Evolutionary conservation across 2,113 vertebrate genomes (phyloP), one percentile per base, ranked within the genome.

Genomic region (Limnothrissa miodon): DNA sequence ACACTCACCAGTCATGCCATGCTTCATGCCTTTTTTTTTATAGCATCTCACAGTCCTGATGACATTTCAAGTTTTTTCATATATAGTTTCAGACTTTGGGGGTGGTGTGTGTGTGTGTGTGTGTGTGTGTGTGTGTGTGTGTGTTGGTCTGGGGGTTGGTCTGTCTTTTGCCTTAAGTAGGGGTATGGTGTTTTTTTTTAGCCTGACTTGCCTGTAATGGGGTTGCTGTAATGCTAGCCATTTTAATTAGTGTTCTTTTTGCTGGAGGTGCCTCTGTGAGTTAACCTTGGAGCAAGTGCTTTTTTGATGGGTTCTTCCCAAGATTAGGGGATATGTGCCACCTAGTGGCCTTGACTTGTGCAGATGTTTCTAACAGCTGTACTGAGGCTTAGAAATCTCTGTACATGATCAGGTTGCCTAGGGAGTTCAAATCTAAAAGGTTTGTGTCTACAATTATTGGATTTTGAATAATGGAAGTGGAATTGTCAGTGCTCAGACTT

Each of bases 281-380:
- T 74, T 74, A 74, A 74, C 29, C 66, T 74, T 74, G 13, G 66
- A 33, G 66, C 25, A 33, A 36, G 66, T 74, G 29, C 66, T 74
- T 74, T 74, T 74, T 74, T 74, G 66, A 74, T 36, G 66, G 25
- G 29, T 45, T 45, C 17, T 21, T 10, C 70, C 33, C 29, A 79
- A 79, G 39, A 84, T 86, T 66, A 87, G 83, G 80, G 74, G 78
- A 83, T 86, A 87, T 88, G 70, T 88, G 90, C 88, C 91, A 89
- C 87, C 89, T 92, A 91, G 90, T 91, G 91, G 89, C 66, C 66
- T 74, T 11, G 13, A 11, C 66, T 36, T 81, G 85, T 48, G 83
- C 87, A 88, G 87, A 91, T 87, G 90, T 88, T 86, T 81, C 74
- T 36, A 74, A 85, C n/a, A 83, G 82, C 82, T 79, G 51, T 53